Evolutionary conservation across 2,888 invertebrate genomes (phyloP).

Genomic region (Nebria brevicollis): DNA sequence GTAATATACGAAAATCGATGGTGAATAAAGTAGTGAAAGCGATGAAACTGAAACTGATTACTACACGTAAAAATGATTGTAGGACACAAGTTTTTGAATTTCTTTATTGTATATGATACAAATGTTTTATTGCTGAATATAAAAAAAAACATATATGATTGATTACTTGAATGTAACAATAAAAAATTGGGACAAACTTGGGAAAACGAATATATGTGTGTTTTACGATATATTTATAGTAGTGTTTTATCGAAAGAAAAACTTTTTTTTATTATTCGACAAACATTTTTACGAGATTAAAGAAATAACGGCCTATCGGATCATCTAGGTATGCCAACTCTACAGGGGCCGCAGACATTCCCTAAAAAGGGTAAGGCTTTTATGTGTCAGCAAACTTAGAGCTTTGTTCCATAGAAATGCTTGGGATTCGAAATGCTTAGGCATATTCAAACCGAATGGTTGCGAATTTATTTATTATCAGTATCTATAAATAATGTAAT

Average conservation of each 20-base stretch:
- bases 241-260: conserved; percentile 27
- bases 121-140: not conserved
- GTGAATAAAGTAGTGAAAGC: not conserved
- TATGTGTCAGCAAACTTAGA: conserved; percentile 30
- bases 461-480: no score
- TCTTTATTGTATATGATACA: not conserved
- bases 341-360: conserved; percentile 20
- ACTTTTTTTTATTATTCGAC: conserved; percentile 28
- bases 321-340: conserved; percentile 21
- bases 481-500: no score
- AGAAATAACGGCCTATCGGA: conserved; percentile 21
- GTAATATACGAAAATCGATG: not conserved
- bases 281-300: conserved; percentile 18
- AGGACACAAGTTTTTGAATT: not conserved
- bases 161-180: not conserved
- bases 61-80: not conserved
- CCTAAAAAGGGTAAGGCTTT: conserved; percentile 27
- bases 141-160: not conserved
- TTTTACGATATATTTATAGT: conserved; percentile 40
- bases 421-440: no score
- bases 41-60: not conserved
- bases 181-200: conserved; percentile 4
- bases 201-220: not conserved
- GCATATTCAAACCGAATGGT: no score
- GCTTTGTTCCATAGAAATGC: conserved; percentile 21